These are phyloP conservation scores for Oegoconia quadripuncta DNA, from an alignment of 2,888 invertebrate species.

Conservation along the genomic window DNA sequence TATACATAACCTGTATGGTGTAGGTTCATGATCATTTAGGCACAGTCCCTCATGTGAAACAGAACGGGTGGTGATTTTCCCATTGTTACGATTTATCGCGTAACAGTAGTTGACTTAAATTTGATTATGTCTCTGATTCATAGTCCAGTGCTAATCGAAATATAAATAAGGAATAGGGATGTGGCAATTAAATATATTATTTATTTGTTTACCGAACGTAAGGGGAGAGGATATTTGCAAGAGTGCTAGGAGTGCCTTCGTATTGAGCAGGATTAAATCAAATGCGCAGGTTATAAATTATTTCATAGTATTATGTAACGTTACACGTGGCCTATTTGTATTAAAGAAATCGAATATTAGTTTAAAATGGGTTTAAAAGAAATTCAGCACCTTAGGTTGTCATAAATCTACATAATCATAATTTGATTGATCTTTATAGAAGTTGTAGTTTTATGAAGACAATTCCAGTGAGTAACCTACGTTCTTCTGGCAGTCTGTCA, in stretches of 20 bases:
- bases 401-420: conserved; percentile 4
- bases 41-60: too few relatives aligned
- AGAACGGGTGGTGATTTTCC: too few relatives aligned
- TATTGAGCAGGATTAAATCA: conserved; percentile 37
- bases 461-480: conserved; percentile 8
- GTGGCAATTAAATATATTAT: conserved; percentile 34
- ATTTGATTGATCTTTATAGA: conserved; percentile 3
- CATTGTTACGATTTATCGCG: background rate
- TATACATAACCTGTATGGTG: too few relatives aligned
- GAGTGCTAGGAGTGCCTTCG: conserved; percentile 57
- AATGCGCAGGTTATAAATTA: conserved; percentile 36
- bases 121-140: conserved; percentile 10
- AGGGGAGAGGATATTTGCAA: conserved; percentile 28
- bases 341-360: conserved; percentile 39
- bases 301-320: conserved; percentile 53
- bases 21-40: too few relatives aligned
- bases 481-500: background rate
- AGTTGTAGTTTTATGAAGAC: background rate
- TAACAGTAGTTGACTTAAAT: conserved; percentile 5
- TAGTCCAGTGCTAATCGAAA: conserved; percentile 26
- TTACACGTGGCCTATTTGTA: conserved; percentile 39
- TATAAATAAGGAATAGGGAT: conserved; percentile 29
- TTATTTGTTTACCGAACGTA: conserved; percentile 29
- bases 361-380: conserved; percentile 9
- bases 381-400: background rate